These are phyloP conservation scores for Brachyrhaphis roseni DNA, from an alignment of 2,797 vertebrate species.

Conservation along the genomic window DNA sequence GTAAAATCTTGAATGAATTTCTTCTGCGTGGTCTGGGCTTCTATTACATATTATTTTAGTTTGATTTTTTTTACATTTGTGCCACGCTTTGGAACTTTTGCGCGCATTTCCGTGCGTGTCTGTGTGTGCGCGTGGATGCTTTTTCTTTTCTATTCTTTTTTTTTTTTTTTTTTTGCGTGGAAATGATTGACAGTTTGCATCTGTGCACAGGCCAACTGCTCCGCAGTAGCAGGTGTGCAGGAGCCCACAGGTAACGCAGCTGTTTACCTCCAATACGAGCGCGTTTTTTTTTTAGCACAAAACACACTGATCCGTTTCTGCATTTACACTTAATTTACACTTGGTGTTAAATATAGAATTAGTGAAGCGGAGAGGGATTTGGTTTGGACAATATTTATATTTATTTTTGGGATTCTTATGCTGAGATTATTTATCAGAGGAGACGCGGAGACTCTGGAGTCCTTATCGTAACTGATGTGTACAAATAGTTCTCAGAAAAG, in stretches of 20 bases:
- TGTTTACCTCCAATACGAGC: constrained; percentile 62
- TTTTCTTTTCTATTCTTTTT: not conserved
- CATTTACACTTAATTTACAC: constrained; percentile 67
- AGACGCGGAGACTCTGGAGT: constrained; percentile 12
- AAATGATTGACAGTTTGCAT: constrained; percentile 75
- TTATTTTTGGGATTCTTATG: not conserved
- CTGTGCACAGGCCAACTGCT: constrained; percentile 68
- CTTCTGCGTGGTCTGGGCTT: constrained; percentile 9
- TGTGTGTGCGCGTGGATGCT: not conserved
- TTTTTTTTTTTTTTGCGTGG: not conserved
- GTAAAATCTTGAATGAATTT: not conserved
- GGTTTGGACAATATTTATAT: not conserved
- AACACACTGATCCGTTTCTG: constrained; percentile 56
- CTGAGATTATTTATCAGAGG: constrained; percentile 28
- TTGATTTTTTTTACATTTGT: constrained; percentile 15
- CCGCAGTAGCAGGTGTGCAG: constrained; percentile 71
- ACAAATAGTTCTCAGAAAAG: constrained; percentile 80
- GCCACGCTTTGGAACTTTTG: constrained; percentile 11
- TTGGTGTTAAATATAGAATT: constrained; percentile 48
- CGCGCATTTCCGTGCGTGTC: constrained; percentile 5
- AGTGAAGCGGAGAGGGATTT: not conserved
- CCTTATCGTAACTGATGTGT: constrained; percentile 72
- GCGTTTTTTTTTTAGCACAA: constrained; percentile 59
- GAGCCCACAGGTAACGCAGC: constrained; percentile 76
- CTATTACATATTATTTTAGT: constrained; percentile 17